These are phyloP conservation scores for Malthinus seriepunctatus DNA, from an alignment of 2,888 invertebrate genomes.

Conservation along the genomic window DNA sequence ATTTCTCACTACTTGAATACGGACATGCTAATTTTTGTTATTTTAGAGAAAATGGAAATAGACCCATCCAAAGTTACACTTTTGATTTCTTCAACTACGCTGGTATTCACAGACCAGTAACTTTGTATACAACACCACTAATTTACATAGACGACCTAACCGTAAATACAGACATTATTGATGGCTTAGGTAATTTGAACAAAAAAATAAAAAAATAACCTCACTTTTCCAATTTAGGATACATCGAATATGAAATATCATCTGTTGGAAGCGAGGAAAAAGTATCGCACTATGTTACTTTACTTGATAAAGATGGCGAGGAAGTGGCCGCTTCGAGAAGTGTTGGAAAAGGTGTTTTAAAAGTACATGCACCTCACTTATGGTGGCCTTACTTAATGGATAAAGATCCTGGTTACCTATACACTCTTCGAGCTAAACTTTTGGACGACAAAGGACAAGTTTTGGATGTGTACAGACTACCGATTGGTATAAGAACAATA, in stretches of 20 bases:
- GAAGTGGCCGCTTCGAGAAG: slow-evolving; percentile 61
- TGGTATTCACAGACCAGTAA: slow-evolving; percentile 92
- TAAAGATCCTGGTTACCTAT: slow-evolving; percentile 76
- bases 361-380: slow-evolving; percentile 71
- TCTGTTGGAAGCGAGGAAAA: slow-evolving; percentile 50
- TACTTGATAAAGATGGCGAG: slow-evolving; percentile 59
- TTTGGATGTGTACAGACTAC: slow-evolving; percentile 80
- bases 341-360: slow-evolving; percentile 61
- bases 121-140: slow-evolving; percentile 84
- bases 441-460: slow-evolving; percentile 51
- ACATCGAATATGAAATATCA: slow-evolving; percentile 62
- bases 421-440: slow-evolving; percentile 87
- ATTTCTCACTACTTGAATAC: too few species aligned
- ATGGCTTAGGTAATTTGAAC: slow-evolving; percentile 75
- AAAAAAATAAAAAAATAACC: background rate
- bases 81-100: slow-evolving; percentile 99
- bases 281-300: slow-evolving; percentile 58
- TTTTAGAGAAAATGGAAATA: slow-evolving; percentile 63
- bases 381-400: slow-evolving; percentile 96
- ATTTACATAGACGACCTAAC: slow-evolving; percentile 85
- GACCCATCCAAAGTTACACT: slow-evolving; percentile 74
- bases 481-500: slow-evolving; percentile 84
- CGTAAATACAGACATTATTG: slow-evolving; percentile 71
- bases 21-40: slow-evolving; percentile 99
- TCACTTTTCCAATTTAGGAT: slow-evolving; percentile 49